Base-by-base conservation (phyloP, 2,113 vertebrate species). In the Carassius auratus region DNA sequence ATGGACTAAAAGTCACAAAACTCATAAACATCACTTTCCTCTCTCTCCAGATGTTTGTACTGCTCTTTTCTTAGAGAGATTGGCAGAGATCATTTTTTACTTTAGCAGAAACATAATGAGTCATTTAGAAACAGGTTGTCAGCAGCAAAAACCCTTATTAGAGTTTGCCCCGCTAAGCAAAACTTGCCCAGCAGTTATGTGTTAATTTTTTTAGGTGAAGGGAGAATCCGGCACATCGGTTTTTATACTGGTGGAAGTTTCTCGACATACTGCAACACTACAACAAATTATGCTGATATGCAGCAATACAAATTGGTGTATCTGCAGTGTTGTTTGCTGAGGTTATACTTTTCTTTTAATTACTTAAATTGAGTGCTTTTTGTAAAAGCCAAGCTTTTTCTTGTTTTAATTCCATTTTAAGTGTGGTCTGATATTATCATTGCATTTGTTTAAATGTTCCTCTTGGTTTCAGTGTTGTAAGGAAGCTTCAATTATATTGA, bases 81-180 rank as follows among this genome's bases (percentile, higher is more conserved):
- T 36, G 10, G 52, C 77, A 79, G 76, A 52, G 42, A 79, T 55
- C 4, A 71, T 82, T 73, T 45, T 85, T 85, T 30, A 36, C 36
- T 76, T 62, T 64, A 76, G 14, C 0, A 61, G 30, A 82, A 74
- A 62, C 59, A 76, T 84, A 73, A 79, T 50, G 84, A 83, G 61
- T 85, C 62, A 73, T 87, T 87, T 85, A 33, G 42, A 85, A 81
- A 50, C 80, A 64, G 64, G 13, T 61, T 68, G 76, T 76, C 83
- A 87, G 45, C 26, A 38, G n/a, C 76, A 76, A 73, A 73, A 78
- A 79, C 48, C 8, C 64, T 86, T 42, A 45, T 45, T 48, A 30
- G 48, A 76, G 42, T 79, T 77, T 71, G 57, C 26, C 42, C 61
- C 50, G 30, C 74, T 48, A 83, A 79, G 68, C 81, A 88, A 85